Percentiles rank a stretch among this genome's conserved stretches.
Conservation (phyloP, 2,113 vertebrate species). For the Calidris pygmaea region DNA sequence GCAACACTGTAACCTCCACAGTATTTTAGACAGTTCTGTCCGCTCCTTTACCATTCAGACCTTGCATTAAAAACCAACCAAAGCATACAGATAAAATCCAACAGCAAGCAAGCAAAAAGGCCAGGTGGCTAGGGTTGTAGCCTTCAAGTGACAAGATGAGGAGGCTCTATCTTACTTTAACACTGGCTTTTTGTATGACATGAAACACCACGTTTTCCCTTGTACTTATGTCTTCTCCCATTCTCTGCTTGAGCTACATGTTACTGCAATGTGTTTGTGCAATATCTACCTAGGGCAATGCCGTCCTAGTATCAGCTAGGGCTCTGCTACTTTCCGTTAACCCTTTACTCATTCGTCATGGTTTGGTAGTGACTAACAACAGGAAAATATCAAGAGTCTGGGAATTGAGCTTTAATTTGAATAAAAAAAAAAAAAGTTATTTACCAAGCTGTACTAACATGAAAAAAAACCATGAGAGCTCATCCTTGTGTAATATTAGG, state of each 20-base stretch:
- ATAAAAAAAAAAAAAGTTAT: not conserved
- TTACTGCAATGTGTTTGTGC: not conserved
- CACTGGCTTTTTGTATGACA: not conserved
- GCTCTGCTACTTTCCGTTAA: not conserved
- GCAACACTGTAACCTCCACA: not conserved
- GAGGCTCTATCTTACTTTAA: not conserved
- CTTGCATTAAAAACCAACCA: not conserved
- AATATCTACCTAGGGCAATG: not conserved
- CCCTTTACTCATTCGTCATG: not conserved
- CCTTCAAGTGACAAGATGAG: not conserved
- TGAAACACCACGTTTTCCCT: not conserved
- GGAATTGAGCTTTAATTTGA: not conserved
- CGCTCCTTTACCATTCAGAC: not conserved
- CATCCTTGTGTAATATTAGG: fast-evolving
- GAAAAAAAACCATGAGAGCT: not conserved
- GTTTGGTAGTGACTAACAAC: not conserved
- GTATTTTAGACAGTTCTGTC: not conserved
- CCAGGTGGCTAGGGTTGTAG: not conserved
- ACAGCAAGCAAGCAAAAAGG: not conserved
- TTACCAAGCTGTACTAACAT: not conserved
- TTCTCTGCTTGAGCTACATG: not conserved
- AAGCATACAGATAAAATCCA: not conserved
- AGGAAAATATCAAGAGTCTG: not conserved
- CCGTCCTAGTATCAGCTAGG: not conserved
- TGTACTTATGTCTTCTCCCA: not conserved